Evolutionary conservation across 2,888 invertebrate species (phyloP).

Genomic region (Hypena proboscidalis): DNA sequence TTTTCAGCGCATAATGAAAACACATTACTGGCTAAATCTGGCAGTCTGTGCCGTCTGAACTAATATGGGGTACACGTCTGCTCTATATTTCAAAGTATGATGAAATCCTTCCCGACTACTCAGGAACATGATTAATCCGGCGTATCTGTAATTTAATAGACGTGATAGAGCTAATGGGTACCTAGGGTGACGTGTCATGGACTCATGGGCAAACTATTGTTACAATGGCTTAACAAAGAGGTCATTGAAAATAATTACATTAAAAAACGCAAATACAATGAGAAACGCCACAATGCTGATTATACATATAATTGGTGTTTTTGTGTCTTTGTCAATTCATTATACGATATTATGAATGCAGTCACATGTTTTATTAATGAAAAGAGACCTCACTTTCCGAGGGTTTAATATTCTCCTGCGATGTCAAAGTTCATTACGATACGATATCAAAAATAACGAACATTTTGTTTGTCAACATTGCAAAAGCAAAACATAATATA

Average conservation of each 20-base stretch:
- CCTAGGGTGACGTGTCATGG: slow-evolving; percentile 40
- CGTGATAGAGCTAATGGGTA: slow-evolving; percentile 3
- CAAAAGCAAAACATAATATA: too few relatives aligned
- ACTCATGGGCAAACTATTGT: slow-evolving; percentile 59
- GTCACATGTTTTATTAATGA: background rate
- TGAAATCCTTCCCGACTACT: slow-evolving; percentile 7
- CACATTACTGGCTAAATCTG: slow-evolving; percentile 4
- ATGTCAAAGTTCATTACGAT: too few relatives aligned
- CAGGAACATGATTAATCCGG: background rate
- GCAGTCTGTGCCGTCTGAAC: slow-evolving; percentile 5
- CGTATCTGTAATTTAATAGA: background rate
- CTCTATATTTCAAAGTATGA: slow-evolving; percentile 13
- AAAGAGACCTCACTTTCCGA: background rate
- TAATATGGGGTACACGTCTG: slow-evolving; percentile 6
- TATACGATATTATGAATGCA: slow-evolving; percentile 1
- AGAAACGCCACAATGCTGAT: slow-evolving; percentile 12
- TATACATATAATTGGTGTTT: slow-evolving; percentile 1
- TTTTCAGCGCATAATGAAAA: background rate
- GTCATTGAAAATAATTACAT: slow-evolving; percentile 34
- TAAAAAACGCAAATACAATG: slow-evolving; percentile 18
- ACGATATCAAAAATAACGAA: too few relatives aligned
- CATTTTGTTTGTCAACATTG: too few relatives aligned
- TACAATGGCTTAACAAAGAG: slow-evolving; percentile 50
- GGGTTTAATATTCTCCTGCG: too few relatives aligned
- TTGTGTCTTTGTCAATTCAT: slow-evolving; percentile 3